Conservation (phyloP, 2,888 invertebrate species). For the Vandiemenella viatica region DNA sequence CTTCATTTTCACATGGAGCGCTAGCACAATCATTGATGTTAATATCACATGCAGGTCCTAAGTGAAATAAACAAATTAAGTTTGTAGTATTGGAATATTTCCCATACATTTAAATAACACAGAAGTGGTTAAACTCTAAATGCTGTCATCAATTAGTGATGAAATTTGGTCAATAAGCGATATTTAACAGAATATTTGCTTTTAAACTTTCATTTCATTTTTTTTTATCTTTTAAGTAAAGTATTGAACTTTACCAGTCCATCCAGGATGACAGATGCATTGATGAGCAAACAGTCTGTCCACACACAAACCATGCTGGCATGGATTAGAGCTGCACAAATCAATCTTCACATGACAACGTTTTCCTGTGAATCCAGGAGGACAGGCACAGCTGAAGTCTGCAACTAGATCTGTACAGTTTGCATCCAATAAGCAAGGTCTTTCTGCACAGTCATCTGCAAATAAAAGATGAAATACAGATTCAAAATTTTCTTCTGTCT, state of each 20-base stretch:
- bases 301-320: slow-evolving; percentile 84
- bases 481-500: no score
- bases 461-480: slow-evolving; percentile 1
- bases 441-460: slow-evolving; percentile 79
- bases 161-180: no score
- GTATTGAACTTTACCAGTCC: slow-evolving; percentile 42
- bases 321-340: slow-evolving; percentile 76
- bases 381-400: slow-evolving; percentile 87
- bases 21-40: slow-evolving; percentile 83
- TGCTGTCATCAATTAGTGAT: no score
- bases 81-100: no score
- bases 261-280: slow-evolving; percentile 85
- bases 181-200: no score
- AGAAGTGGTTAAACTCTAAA: no score
- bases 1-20: slow-evolving; percentile 83
- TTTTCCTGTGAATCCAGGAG: slow-evolving; percentile 88
- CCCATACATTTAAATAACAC: no score
- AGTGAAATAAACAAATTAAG: slow-evolving; percentile 7
- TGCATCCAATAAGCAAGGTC: slow-evolving; percentile 77
- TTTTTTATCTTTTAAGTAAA: no score
- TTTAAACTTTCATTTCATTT: no score
- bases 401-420: slow-evolving; percentile 88
- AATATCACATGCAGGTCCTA: slow-evolving; percentile 60
- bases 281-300: slow-evolving; percentile 75
- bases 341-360: slow-evolving; percentile 92